Conservation (phyloP, 2,888 invertebrate species). For the Rhopalosiphum nymphaeae region DNA sequence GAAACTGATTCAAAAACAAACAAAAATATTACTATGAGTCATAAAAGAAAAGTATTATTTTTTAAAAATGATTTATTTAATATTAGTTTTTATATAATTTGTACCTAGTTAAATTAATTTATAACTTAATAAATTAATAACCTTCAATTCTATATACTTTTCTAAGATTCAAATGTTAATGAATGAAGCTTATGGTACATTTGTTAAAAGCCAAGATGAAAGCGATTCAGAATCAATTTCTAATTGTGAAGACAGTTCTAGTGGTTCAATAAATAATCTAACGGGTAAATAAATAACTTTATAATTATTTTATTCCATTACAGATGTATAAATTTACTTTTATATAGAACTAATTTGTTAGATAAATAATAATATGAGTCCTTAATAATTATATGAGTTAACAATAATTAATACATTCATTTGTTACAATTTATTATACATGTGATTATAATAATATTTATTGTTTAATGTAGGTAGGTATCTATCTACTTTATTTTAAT, state of each 20-base stretch:
- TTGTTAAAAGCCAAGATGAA: conserved; percentile 66
- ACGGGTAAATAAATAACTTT: conserved; percentile 1
- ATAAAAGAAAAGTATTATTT: conserved; percentile 62
- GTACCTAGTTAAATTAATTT: background rate
- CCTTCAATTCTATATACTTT: background rate
- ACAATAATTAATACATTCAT: background rate
- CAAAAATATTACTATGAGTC: conserved; percentile 46
- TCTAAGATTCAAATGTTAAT: conserved; percentile 69
- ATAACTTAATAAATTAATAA: background rate
- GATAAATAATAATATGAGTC: background rate
- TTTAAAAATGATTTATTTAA: background rate
- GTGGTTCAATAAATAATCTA: conserved; percentile 63
- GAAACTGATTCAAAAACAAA: conserved; percentile 32
- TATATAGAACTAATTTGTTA: background rate
- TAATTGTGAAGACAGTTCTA: conserved; percentile 70
- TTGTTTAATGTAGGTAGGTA: background rate
- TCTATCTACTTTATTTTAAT: background rate
- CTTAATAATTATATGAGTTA: background rate
- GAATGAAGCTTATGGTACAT: conserved; percentile 69
- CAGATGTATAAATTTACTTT: background rate
- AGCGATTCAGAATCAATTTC: conserved; percentile 70
- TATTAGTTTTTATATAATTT: conserved; percentile 1
- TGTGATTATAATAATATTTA: background rate
- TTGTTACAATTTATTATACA: background rate
- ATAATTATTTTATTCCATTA: background rate